These are phyloP conservation scores for Automeris io DNA, from an alignment of 2,888 invertebrate genomes.

Conservation along the genomic window DNA sequence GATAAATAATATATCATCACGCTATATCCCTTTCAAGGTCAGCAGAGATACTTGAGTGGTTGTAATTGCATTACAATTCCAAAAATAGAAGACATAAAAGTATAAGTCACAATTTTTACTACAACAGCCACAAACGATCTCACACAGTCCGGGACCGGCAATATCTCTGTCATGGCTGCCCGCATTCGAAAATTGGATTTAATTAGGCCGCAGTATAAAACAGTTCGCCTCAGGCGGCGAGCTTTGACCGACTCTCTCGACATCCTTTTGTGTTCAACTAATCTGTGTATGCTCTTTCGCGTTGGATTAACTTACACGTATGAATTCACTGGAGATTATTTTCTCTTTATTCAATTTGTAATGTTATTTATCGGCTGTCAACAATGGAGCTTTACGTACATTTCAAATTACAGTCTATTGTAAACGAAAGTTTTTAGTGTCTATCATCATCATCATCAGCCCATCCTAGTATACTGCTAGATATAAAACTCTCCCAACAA, in stretches of 20 bases:
- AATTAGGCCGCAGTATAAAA: conserved; percentile 46
- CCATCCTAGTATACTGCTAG: too few relatives aligned
- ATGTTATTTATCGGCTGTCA: neutral
- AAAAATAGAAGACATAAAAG: too few relatives aligned
- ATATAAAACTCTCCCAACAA: too few relatives aligned
- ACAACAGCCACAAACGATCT: conserved; percentile 2
- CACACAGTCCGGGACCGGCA: conserved; percentile 19
- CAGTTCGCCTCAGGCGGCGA: conserved; percentile 25
- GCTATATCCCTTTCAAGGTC: too few relatives aligned
- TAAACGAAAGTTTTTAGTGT: too few relatives aligned
- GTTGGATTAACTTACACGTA: neutral
- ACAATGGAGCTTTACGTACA: neutral
- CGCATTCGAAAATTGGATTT: conserved; percentile 59
- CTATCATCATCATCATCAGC: too few relatives aligned
- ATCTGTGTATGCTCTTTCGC: neutral
- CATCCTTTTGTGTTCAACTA: conserved; percentile 4
- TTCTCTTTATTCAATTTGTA: neutral
- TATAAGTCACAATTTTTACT: too few relatives aligned
- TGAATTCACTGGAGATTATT: neutral
- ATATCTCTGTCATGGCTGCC: conserved; percentile 44
- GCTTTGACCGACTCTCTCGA: conserved; percentile 24
- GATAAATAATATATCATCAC: too few relatives aligned
- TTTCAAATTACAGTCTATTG: neutral
- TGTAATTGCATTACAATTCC: too few relatives aligned
- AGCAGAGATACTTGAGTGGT: too few relatives aligned